Conservation (phyloP, 2,113 vertebrate genomes). For the Ia io region DNA sequence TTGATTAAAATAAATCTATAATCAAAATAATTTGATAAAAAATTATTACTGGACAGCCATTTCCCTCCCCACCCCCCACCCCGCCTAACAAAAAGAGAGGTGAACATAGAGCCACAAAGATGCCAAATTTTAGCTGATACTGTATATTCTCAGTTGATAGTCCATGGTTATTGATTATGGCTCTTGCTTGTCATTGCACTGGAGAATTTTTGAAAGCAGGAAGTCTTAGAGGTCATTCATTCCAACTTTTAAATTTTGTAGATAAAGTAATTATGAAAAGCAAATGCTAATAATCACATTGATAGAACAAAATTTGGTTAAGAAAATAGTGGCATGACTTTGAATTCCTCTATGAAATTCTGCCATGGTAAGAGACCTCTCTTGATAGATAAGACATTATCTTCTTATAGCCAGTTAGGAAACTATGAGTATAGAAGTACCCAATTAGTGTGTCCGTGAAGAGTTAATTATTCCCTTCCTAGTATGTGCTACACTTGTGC, state of each 20-base stretch:
- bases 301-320: neutral
- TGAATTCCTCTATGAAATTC: conserved; percentile 7
- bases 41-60: neutral
- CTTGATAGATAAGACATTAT: neutral
- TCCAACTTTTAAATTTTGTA: neutral
- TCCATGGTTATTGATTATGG: neutral
- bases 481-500: neutral
- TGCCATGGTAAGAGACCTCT: neutral
- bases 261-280: neutral
- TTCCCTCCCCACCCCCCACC: no score
- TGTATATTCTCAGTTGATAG: neutral
- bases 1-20: neutral
- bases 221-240: neutral
- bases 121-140: neutral
- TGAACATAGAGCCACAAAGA: neutral
- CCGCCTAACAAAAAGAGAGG: neutral
- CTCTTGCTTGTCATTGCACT: neutral
- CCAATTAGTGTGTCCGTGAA: neutral
- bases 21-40: neutral
- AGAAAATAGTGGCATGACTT: neutral
- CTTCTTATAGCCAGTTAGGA: neutral
- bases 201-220: neutral
- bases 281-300: neutral
- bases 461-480: neutral
- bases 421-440: neutral